Conservation (phyloP, 1,140 invertebrate species). For the Bombus impatiens region DNA sequence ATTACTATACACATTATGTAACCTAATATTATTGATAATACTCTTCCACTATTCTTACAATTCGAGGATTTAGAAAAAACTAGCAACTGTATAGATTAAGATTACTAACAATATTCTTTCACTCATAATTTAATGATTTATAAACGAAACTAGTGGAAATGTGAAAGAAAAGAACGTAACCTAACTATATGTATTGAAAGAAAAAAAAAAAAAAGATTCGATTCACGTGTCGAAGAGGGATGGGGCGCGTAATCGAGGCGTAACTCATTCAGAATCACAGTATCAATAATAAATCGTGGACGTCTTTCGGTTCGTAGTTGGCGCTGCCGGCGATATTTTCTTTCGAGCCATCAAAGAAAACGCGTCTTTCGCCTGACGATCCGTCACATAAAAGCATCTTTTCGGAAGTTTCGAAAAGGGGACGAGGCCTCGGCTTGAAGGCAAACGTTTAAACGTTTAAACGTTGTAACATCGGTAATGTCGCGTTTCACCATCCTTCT, state of each 20-base stretch:
- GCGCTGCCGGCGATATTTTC: constrained; percentile 5
- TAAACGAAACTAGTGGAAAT: too few relatives aligned
- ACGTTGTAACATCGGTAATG: constrained; percentile 20
- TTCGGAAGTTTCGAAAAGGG: constrained; percentile 32
- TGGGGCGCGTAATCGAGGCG: neutral
- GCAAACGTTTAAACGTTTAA: constrained; percentile 28
- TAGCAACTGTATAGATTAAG: too few relatives aligned
- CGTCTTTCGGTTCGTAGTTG: neutral
- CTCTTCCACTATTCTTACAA: too few relatives aligned
- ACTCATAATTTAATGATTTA: accelerated
- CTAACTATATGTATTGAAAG: neutral
- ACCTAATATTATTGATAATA: too few relatives aligned
- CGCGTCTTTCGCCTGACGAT: neutral
- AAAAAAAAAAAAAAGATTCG: too few relatives aligned
- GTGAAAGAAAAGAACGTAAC: neutral
- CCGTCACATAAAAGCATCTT: constrained; percentile 24
- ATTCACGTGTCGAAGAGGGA: neutral
- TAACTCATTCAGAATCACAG: neutral
- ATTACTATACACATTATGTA: too few relatives aligned
- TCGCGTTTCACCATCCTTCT: neutral
- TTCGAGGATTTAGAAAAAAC: too few relatives aligned
- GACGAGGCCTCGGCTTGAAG: constrained; percentile 35
- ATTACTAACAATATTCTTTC: too few relatives aligned
- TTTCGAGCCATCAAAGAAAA: neutral
- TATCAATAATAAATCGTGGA: constrained; percentile 7